Base-by-base conservation (phyloP, 1,140 invertebrate genomes). In the Aradophagus sp. region DNA sequence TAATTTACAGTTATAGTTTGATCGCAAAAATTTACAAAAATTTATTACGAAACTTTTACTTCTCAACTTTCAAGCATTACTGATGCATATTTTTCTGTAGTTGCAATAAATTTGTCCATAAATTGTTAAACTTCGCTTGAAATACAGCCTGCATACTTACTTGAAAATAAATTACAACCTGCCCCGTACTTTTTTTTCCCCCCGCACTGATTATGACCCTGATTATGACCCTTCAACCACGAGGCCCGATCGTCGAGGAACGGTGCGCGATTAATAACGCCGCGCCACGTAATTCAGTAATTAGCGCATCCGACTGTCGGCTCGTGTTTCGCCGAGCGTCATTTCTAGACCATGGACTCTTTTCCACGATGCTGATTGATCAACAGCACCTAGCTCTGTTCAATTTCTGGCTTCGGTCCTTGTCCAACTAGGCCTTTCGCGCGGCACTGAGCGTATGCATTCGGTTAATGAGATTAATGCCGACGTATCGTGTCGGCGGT, bases 281-380 rank as follows among this genome's bases (percentile, higher is more conserved):
- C 32, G 19, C 20, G n/a, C n/a, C n/a, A n/a, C n/a, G n/a, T n/a
- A 62, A 52, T 62, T 45, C 44, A 52, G 47, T 62, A 52, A 62
- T 62, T 52, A 52, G 31, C 45, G 31, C 58, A 31, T 6, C 16
- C 8, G 29, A 35, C 39, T 42, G 8, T 6, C 29, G n/a, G 27
- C 59, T 39, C 41, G 41, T 63, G 48, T 63, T 63, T 31, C 58
- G 38, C 58, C 52, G 50, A 48, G 58, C 45, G 47, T 62, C 52
- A 62, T 52, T 63, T 63, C 58, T 62, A 62, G 58, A 52, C 58
- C 58, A 52, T 52, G 58, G 47, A 62, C 58, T 62, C 58, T 62
- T 62, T 62, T 62, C 45, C 58, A 62, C 38, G 58, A 62, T 62
- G 58, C 44, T 62, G 58, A 62, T 62, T 62, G 58, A 62, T 62